Evolutionary conservation across 2,113 vertebrate species (phyloP).

Genomic region (Lipophrys pholis): DNA sequence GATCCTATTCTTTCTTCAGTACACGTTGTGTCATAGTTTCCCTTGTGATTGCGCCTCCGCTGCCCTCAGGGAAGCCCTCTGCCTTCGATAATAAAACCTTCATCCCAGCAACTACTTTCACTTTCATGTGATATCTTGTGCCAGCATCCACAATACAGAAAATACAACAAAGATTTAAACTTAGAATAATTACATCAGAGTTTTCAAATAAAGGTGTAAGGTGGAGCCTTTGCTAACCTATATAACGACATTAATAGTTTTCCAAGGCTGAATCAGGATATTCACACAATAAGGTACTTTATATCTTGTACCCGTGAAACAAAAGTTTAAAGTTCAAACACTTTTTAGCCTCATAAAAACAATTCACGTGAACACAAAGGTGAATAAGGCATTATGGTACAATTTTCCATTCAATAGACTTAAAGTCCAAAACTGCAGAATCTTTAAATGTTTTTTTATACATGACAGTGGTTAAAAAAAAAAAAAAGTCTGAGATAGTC

Average conservation of each 20-base stretch:
- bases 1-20: constrained; percentile 22
- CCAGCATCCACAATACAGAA: constrained; percentile 8
- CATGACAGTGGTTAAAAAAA: background rate
- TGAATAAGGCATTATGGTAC: constrained; percentile 66
- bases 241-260: background rate
- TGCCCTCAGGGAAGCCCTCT: background rate
- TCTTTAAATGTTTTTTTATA: constrained; percentile 14
- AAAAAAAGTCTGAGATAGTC: constrained; percentile 3
- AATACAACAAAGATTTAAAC: constrained; percentile 5
- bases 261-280: constrained; percentile 26
- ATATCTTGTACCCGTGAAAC: constrained; percentile 19
- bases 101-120: too few species aligned
- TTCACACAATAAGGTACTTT: constrained; percentile 24
- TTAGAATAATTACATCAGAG: constrained; percentile 1
- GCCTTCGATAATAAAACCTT: too few species aligned
- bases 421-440: constrained; percentile 12
- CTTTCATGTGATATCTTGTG: too few species aligned
- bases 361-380: constrained; percentile 30
- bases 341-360: constrained; percentile 19
- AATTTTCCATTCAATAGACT: constrained; percentile 38
- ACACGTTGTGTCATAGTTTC: background rate
- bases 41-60: background rate
- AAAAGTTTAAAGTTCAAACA: constrained; percentile 23
- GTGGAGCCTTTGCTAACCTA: background rate
- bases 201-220: constrained; percentile 32